Conservation (phyloP, 2,113 vertebrate genomes). For the Zosterops hypoxanthus region DNA sequence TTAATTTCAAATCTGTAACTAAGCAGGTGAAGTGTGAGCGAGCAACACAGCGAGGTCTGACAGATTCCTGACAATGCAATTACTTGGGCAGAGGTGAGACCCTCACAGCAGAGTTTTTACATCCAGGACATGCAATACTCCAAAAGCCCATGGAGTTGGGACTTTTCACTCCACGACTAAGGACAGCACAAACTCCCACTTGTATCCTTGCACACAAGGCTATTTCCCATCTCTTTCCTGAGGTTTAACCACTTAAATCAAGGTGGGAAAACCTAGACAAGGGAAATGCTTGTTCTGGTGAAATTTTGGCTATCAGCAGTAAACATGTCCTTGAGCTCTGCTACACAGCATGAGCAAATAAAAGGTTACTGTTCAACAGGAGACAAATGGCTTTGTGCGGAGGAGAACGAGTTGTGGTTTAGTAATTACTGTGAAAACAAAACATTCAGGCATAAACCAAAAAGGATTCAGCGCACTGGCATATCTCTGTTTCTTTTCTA, state of each 20-base stretch:
- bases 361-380: constrained; percentile 56
- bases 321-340: constrained; percentile 43
- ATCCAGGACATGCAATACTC: background rate
- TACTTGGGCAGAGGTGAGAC: background rate
- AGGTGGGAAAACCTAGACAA: background rate
- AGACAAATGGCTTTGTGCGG: constrained; percentile 23
- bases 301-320: constrained; percentile 22
- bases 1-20: background rate
- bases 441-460: background rate
- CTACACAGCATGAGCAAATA: constrained; percentile 16
- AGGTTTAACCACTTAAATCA: background rate
- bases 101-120: background rate
- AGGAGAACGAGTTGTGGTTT: background rate
- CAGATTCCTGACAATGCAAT: background rate
- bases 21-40: background rate
- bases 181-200: background rate
- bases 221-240: background rate
- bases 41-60: background rate
- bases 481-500: background rate
- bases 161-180: background rate
- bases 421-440: constrained; percentile 4
- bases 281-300: background rate
- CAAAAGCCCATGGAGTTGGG: background rate
- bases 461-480: background rate
- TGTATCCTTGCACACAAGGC: background rate